Evolutionary conservation across 1,140 invertebrate species (phyloP), one percentile per base, ranked within the genome.

Genomic region (Saccostrea echinata): DNA sequence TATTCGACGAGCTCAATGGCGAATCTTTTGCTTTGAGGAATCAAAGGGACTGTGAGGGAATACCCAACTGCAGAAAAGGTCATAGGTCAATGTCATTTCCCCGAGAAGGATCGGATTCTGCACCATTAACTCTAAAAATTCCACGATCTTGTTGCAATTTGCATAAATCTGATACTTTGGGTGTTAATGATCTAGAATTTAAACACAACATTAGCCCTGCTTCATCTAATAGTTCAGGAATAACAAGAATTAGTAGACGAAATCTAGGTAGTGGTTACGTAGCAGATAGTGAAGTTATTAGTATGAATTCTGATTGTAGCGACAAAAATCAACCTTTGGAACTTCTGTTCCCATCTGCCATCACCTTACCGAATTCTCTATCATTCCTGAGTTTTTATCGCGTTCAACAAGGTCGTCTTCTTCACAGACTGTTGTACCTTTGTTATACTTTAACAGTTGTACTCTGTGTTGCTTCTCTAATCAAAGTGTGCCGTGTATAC

Each of bases 201-300:
- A 83, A 53, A 11, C 18, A 51, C 6, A 83, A 43, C 81, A 24
- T 53, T 24, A 52, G 43, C 12, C 81, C 35, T 24, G 35, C 81
- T 52, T 83, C 81, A 18, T 83, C 35, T 16, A 83, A 83, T 21
- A 83, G 81, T 83, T 51, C 35, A 12, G 52, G 81, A 51, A 83
- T 53, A 24, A 53, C 52, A 21, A 27, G 81, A 52, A 53, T n/a
- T n/a, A 52, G 43, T 35, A 83, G 21, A 21, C n/a, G 35, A 53
- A 83, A 83, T 35, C 33, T 53, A 9, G 81, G 52, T 4, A 83
- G 81, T 51, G 81, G 81, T 51, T 83, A 83, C 35, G 81, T 83
- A 12, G 81, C 81, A n/a, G 81, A 83, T 51, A 52, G 35, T 52
- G 81, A 83, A n/a, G 9, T 83, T 21, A 83, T 83, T n/a, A 83